Evolutionary conservation across 1,140 invertebrate species (phyloP), one percentile per base, ranked within the genome.

Genomic region (Lerema accius): DNA sequence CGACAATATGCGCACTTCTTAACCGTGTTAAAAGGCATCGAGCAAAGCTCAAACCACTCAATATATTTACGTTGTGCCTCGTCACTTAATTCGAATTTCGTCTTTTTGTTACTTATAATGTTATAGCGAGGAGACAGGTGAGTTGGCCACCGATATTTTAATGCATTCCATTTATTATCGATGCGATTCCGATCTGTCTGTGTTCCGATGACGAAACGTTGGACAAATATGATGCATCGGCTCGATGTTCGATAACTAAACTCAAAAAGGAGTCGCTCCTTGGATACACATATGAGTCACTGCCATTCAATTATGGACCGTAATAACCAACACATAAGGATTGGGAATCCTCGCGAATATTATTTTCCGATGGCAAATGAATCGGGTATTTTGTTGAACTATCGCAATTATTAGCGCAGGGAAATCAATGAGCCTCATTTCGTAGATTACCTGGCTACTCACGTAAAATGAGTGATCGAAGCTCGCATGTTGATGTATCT

Each of bases 211-310:
- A 87, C 80, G 86, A 86, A 85, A 84, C 80, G 73, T 67, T 81
- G 80, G 76, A 82, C 86, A 87, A 89, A 87, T 87, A 89, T 89
- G 84, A 89, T 89, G 86, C 80, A 89, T 89, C 74, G 84, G 75
- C 69, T 76, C 74, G 83, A 85, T 86, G 70, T 42, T 46, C 69
- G 82, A 89, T 87, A 84, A 68, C 73, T 51, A 66, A 53, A 40
- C 69, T 70, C 63, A 73, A 79, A 73, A 70, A 45, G 65, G 66
- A 71, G 72, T 72, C 62, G 64, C 58, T 46, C 62, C 15, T 48
- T 59, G 56, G 16, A 39, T 35, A 46, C 7, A 56, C 35, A 40
- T 13, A 23, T 40, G 58, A 16, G 16, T 6, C 10, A 40, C 10
- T 11, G 26, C 5, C 66, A 71, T 4, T 19, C 62, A 4, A 76